Conservation (phyloP, 1,140 invertebrate genomes). For the Trachymyrmex cornetzi region DNA sequence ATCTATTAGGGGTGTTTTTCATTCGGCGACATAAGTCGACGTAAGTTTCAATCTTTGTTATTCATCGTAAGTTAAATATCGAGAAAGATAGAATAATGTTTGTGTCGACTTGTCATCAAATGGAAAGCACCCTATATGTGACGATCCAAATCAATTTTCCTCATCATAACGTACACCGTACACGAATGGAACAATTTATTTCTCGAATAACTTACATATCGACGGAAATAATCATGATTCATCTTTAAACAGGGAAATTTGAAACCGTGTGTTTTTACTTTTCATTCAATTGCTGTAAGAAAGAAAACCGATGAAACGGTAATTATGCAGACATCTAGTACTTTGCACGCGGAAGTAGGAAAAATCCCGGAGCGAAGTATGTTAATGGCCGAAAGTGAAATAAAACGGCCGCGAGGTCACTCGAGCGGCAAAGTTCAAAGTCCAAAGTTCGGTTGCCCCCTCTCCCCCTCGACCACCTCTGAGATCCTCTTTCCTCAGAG, state of each 20-base stretch:
- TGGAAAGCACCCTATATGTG: too few relatives aligned
- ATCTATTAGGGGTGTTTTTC: background rate
- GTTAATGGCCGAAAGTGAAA: slow-evolving; percentile 85
- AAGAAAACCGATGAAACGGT: slow-evolving; percentile 15
- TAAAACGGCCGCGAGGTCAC: slow-evolving; percentile 82
- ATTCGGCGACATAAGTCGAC: too few relatives aligned
- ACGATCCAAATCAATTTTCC: background rate
- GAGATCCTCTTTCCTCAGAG: slow-evolving; percentile 54
- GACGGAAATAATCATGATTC: background rate
- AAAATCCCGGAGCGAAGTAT: slow-evolving; percentile 83
- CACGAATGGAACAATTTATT: background rate
- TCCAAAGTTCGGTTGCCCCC: slow-evolving; percentile 80
- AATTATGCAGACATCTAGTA: slow-evolving; percentile 70
- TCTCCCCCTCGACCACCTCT: slow-evolving; percentile 15
- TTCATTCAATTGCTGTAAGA: background rate
- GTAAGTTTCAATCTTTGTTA: too few relatives aligned
- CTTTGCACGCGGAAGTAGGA: slow-evolving; percentile 75
- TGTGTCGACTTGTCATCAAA: too few relatives aligned
- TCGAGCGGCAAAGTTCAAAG: slow-evolving; percentile 84
- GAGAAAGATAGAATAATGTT: too few relatives aligned
- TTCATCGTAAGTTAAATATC: too few relatives aligned
- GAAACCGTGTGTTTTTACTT: background rate
- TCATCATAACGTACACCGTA: too few relatives aligned
- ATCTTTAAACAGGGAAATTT: background rate
- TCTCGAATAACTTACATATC: background rate